Percentiles rank a stretch among this genome's conserved stretches.
Conservation (phyloP, 2,113 vertebrate genomes). For the Pandion haliaetus region DNA sequence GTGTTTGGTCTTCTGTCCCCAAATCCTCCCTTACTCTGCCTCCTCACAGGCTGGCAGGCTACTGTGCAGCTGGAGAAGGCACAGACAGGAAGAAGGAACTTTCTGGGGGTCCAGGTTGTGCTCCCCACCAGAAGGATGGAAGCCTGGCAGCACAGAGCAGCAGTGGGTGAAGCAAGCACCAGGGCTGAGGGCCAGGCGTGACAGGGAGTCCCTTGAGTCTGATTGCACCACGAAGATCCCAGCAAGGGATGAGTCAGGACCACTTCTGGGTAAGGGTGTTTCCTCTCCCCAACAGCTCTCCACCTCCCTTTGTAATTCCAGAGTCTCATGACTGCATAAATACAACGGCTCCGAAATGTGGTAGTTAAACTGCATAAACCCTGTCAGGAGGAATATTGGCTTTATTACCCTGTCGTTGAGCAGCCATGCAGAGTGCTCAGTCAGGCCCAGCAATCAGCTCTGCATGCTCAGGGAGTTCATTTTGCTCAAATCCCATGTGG, state of each 20-base stretch:
- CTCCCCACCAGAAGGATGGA: not conserved
- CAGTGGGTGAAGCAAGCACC: not conserved
- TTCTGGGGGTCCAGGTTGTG: not conserved
- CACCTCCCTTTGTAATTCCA: not conserved
- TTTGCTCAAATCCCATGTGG: not conserved
- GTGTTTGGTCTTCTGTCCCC: not conserved
- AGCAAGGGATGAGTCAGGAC: not conserved
- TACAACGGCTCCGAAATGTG: not conserved
- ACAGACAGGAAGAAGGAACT: not conserved
- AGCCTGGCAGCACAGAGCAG: not conserved
- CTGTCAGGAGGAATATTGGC: not conserved
- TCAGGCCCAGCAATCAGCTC: not conserved
- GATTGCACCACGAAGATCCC: not conserved
- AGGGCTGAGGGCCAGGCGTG: not conserved
- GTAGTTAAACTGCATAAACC: not conserved
- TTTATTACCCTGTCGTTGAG: accelerated
- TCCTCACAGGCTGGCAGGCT: not conserved
- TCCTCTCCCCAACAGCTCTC: not conserved
- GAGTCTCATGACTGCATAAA: not conserved
- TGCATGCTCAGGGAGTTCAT: accelerated
- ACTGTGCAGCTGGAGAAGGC: accelerated
- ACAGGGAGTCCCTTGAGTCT: not conserved
- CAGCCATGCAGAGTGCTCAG: accelerated
- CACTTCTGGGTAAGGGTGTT: not conserved
- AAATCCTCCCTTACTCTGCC: not conserved